These are phyloP conservation scores for Zhuqinia jingwanae DNA, from an alignment of 2,888 invertebrate species.

Conservation along the genomic window DNA sequence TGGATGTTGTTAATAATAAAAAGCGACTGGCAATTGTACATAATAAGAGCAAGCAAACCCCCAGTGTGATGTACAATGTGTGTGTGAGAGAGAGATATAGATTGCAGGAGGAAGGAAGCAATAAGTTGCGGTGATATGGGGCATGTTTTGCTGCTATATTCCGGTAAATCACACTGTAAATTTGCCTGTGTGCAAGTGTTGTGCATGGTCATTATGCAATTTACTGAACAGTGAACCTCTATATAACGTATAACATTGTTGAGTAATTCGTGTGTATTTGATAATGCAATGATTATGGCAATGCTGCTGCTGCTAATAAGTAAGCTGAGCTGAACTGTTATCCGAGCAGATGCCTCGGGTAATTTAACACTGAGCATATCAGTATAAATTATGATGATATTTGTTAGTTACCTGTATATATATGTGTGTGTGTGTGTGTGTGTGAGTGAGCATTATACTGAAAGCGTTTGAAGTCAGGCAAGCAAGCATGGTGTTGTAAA, in stretches of 20 bases:
- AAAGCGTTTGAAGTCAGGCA: neutral
- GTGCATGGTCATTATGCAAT: neutral
- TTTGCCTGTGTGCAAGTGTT: neutral
- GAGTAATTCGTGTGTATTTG: conserved; percentile 31
- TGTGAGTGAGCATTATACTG: neutral
- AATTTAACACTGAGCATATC: conserved; percentile 18
- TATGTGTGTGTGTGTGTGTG: neutral
- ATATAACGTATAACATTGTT: neutral
- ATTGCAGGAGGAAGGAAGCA: conserved; percentile 54
- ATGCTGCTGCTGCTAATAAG: neutral
- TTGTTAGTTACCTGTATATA: neutral
- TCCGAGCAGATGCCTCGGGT: neutral
- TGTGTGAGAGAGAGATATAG: no score
- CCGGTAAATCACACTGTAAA: conserved; percentile 57
- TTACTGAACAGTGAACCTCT: no score
- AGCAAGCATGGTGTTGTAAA: neutral
- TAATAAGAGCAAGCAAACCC: neutral
- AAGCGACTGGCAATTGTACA: no score
- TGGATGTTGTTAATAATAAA: no score
- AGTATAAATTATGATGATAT: no score
- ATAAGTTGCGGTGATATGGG: conserved; percentile 10
- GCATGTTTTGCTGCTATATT: conserved; percentile 47
- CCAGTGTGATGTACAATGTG: neutral
- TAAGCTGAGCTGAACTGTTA: conserved; percentile 37
- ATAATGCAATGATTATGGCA: conserved; percentile 29